These are phyloP conservation scores for Acridotheres tristis DNA, from an alignment of 2,797 vertebrate species.

Conservation along the genomic window DNA sequence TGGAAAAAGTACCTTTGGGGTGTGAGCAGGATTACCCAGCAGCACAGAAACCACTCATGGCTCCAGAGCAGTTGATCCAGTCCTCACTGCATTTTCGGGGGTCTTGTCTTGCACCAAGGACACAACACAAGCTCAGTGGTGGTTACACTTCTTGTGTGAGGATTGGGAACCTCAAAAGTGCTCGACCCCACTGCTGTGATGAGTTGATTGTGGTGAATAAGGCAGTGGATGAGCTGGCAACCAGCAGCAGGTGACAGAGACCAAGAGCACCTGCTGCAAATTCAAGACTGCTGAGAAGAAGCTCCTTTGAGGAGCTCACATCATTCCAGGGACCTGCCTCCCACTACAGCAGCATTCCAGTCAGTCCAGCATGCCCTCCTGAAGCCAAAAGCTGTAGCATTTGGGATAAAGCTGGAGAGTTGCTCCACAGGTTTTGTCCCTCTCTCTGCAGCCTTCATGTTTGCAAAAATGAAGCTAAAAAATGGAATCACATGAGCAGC, in stretches of 20 bases:
- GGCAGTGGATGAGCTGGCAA: not conserved
- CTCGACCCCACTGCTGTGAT: fast-evolving
- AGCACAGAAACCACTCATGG: not conserved
- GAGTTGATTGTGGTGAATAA: not conserved
- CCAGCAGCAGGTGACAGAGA: not conserved
- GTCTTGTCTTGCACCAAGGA: not conserved
- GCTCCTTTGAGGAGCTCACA: not conserved
- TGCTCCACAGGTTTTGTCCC: not conserved
- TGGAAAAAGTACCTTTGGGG: not conserved
- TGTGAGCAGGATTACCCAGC: not conserved
- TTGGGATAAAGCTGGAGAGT: not conserved
- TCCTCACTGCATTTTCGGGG: fast-evolving
- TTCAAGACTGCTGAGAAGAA: not conserved
- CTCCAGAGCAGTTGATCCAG: not conserved
- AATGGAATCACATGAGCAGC: not conserved
- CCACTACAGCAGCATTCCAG: not conserved
- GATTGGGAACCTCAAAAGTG: not conserved
- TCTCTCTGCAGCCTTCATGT: not conserved
- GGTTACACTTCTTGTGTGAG: not conserved
- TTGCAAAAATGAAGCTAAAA: not conserved
- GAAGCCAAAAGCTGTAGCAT: not conserved
- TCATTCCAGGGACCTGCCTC: not conserved
- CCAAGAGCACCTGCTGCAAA: not conserved
- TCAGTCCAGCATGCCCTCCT: not conserved
- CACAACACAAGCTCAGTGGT: not conserved